Conservation (phyloP, 2,888 invertebrate genomes). For the Thymelicus acteon region DNA sequence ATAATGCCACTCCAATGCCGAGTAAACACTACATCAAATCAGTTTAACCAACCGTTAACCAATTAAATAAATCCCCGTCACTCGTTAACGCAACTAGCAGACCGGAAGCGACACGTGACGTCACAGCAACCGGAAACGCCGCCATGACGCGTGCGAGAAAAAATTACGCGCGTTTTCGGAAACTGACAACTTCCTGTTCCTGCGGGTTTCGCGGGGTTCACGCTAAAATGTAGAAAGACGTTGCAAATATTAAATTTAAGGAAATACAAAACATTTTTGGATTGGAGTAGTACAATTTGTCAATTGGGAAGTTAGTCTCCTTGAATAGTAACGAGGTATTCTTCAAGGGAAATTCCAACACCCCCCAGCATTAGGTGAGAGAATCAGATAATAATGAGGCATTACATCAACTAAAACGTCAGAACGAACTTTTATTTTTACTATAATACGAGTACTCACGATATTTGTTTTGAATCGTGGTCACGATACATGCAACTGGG, state of each 20-base stretch:
- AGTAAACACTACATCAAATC: conserved; percentile 13
- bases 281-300: background rate
- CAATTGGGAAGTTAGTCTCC: too few relatives aligned
- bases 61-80: conserved; percentile 28
- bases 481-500: too few relatives aligned
- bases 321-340: too few relatives aligned
- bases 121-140: conserved; percentile 66
- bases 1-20: background rate
- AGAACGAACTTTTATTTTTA: too few relatives aligned
- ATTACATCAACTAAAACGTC: too few relatives aligned
- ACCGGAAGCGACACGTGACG: conserved; percentile 61
- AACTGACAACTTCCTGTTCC: conserved; percentile 72
- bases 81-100: conserved; percentile 38
- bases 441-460: too few relatives aligned
- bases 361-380: too few relatives aligned
- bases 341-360: too few relatives aligned
- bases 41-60: conserved; percentile 26
- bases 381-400: too few relatives aligned
- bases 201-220: conserved; percentile 36
- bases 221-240: conserved; percentile 39
- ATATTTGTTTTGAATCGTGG: too few relatives aligned
- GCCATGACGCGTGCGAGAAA: conserved; percentile 73
- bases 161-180: conserved; percentile 76
- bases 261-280: background rate
- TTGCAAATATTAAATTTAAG: conserved; percentile 29